Percentiles rank a stretch among this genome's conserved stretches.
phyloP scores from a whole-genome alignment of 2,797 vertebrate genomes.

The Ctenopoma multispine region DNA sequence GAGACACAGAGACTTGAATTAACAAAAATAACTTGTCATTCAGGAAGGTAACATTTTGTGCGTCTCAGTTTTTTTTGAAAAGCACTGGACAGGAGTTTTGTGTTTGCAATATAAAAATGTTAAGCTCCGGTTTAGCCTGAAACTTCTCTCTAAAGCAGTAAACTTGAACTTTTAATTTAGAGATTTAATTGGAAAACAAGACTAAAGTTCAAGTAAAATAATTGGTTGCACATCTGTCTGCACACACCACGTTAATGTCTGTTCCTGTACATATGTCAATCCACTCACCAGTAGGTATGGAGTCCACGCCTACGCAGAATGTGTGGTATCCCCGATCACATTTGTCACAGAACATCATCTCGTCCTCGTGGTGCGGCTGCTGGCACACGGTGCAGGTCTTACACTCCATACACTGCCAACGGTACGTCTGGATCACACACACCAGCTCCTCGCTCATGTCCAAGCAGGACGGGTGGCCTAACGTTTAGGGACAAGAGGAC shows the following conservation, averaged over 20 bases:
- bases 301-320: conserved; percentile 96
- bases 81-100: too few species aligned
- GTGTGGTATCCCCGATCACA: conserved; percentile 99
- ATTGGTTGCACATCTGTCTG: too few species aligned
- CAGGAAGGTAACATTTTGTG: too few species aligned
- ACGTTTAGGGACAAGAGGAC: conserved; percentile 21
- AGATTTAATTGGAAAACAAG: too few species aligned
- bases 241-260: neutral
- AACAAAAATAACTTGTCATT: too few species aligned
- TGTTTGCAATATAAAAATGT: too few species aligned
- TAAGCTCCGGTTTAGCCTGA: too few species aligned
- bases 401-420: conserved; percentile 99
- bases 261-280: neutral
- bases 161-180: too few species aligned
- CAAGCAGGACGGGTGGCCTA: conserved; percentile 98
- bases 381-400: conserved; percentile 97
- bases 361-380: conserved; percentile 98
- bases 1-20: conserved; percentile 65
- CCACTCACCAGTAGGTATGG: conserved; percentile 92
- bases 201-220: neutral
- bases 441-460: conserved; percentile 94
- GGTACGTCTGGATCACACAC: conserved; percentile 94
- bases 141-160: too few species aligned
- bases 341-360: conserved; percentile 99
- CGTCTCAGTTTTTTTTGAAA: too few species aligned